Evolutionary conservation across 1,140 invertebrate species (phyloP), one percentile per base, ranked within the genome.

Genomic region (Pissodes strobi): DNA sequence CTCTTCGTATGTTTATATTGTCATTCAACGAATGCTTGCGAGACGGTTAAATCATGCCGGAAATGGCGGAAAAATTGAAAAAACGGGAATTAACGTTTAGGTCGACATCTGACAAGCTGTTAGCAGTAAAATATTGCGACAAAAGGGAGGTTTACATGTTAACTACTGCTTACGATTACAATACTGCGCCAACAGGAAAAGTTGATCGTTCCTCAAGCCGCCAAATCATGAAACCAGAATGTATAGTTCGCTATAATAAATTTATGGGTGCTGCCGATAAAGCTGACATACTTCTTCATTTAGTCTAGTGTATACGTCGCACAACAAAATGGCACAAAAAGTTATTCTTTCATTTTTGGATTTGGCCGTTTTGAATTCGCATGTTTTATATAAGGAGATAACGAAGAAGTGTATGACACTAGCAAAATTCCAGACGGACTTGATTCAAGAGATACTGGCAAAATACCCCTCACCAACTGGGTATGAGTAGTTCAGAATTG

Each of bases 221-320:
- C 45, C 12, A 48, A 10, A 59, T 66, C 3, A 17, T 55, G 18
- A 78, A 78, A 67, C 72, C 71, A 52, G 46, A 30, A 21, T 68
- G 63, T 53, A 37, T 74, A 17, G 39, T 66, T 9, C 69, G 74
- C 27, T 78, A 77, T 49, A 78, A 73, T 63, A 34, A 53, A 30
- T 66, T 69, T 51, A 78, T 79, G 76, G 76, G 69, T 41, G 67
- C 64, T 9, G 69, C 78, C 18, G 74, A 79, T 60, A 63, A 66
- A 55, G 68, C 62, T 8, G 76, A 79, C 52, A 78, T n/a, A n/a
- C n/a, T n/a, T n/a, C n/a, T n/a, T n/a, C n/a, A n/a, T n/a, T n/a
- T 74, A 70, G 56, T 69, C 17, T 57, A 71, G 25, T 70, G 51
- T 25, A 66, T 62, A 12, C 39, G 71, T 53, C 73, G 73, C 58